Conservation (phyloP, 1,140 invertebrate species). For the Leucophenga varia region DNA sequence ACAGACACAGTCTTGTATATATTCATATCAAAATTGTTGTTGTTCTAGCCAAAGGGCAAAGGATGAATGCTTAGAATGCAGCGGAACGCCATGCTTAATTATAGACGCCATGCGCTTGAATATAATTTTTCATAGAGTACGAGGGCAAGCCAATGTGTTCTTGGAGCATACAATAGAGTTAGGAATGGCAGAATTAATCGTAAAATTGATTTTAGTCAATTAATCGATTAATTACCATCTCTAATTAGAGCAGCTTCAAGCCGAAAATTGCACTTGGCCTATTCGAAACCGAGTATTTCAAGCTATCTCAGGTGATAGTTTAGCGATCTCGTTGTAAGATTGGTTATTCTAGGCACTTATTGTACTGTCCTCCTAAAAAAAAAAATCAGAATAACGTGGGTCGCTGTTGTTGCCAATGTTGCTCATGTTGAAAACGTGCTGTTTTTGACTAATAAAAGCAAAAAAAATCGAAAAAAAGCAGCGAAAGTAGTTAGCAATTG, state of each 20-base stretch:
- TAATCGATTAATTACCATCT: not conserved
- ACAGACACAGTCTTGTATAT: no score
- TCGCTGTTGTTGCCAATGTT: no score
- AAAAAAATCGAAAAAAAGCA: no score
- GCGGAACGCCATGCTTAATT: constrained; percentile 55
- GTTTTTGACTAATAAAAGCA: no score
- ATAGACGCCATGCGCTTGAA: constrained; percentile 52
- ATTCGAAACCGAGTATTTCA: no score
- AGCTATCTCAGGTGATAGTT: no score
- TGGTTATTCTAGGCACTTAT: no score
- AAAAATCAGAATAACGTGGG: no score
- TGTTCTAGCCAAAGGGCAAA: constrained; percentile 9
- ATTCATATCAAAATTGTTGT: constrained; percentile 13
- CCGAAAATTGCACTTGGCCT: not conserved
- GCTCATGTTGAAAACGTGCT: no score
- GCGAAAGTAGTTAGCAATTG: no score
- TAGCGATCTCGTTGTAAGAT: no score
- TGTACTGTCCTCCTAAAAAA: no score
- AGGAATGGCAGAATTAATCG: constrained; percentile 5
- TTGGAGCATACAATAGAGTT: not conserved
- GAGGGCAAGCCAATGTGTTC: not conserved
- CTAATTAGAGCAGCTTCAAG: not conserved
- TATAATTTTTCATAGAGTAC: constrained; percentile 43
- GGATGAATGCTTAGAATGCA: constrained; percentile 35
- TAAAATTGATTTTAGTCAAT: not conserved